A percentile compares a stretch with the other conserved stretches of the same genome.
phyloP scores from a whole-genome alignment of 2,113 vertebrate genomes.

The Macrotus californicus region DNA sequence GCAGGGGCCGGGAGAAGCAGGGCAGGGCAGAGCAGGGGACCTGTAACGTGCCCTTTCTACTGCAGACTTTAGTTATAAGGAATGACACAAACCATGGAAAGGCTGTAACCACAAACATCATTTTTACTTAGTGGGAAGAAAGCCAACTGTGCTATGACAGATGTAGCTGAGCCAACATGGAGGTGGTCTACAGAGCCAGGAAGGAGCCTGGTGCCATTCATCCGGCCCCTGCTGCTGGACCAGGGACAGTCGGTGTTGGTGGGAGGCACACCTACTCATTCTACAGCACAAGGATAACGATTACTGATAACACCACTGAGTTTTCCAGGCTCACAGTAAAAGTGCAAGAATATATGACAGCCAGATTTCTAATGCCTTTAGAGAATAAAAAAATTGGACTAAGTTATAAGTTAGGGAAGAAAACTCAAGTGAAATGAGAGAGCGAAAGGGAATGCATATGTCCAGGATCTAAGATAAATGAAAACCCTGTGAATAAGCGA shows the following conservation, averaged over 20 bases:
- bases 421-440: background rate
- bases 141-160: background rate
- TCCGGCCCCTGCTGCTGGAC: background rate
- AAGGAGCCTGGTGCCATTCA: background rate
- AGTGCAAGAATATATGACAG: background rate
- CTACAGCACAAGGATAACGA: background rate
- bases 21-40: background rate
- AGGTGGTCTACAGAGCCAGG: background rate
- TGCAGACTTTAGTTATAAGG: background rate
- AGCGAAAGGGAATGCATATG: background rate
- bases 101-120: background rate
- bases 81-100: background rate
- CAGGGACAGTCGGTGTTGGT: background rate
- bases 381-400: background rate
- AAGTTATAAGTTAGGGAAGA: constrained; percentile 1
- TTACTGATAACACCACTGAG: background rate
- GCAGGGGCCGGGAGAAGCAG: background rate
- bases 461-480: background rate
- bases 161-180: background rate
- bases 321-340: background rate
- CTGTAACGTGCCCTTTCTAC: background rate
- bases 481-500: background rate
- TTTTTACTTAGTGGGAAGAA: background rate
- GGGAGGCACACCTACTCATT: background rate
- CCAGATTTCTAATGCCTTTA: background rate